Base-by-base conservation (phyloP, 2,797 vertebrate species). In the Tokudaia tokunoshimensis region DNA sequence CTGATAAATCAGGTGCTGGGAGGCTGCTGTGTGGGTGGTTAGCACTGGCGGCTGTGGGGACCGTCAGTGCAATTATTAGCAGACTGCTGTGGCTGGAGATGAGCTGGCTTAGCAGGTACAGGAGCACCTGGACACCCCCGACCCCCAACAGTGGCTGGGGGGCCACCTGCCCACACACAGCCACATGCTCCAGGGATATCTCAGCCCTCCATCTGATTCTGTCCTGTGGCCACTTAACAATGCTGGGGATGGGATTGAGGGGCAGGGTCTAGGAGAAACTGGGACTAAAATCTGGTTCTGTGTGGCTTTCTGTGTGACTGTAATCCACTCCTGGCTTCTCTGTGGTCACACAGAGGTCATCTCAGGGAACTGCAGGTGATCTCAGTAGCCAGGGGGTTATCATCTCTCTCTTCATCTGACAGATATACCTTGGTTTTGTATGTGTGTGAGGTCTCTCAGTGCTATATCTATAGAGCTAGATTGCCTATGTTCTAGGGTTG, bases 1-100 rank as follows among this genome's bases (percentile, higher is more conserved):
- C 96, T 95, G 96, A 98, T 98, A 97, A 97, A 97, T 97, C 97
- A 96, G 96, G 96, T 50, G 86, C 91, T 75, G 79, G 85, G 85
- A 88, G 90, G 61, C 94, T 74, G 61, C 94, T 74, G 90, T 61
- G 85, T 47, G 79, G 47, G 70, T 94, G 93, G 95, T 95, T 89
- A 96, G 94, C 75, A 44, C 96, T 94, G 96, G 93, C 3, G 4
- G 41, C 55, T 52, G 50, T 89, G 78, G 29, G 75, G 93, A 84
- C 93, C 44, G 95, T 90, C 92, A 79, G 88, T 37, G 67, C 3
- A 0, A 20, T 95, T 92, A 97, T 96, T 97, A 96, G 82, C 96
- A 65, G 94, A 91, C 57, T 24, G 13, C 34, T 17, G 14, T 31
- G 75, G 81, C 89, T 74, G 44, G 50, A 92, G 90, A 92, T 6